These are phyloP conservation scores for Campaea margaritaria DNA, from an alignment of 2,888 invertebrate species.

Conservation along the genomic window DNA sequence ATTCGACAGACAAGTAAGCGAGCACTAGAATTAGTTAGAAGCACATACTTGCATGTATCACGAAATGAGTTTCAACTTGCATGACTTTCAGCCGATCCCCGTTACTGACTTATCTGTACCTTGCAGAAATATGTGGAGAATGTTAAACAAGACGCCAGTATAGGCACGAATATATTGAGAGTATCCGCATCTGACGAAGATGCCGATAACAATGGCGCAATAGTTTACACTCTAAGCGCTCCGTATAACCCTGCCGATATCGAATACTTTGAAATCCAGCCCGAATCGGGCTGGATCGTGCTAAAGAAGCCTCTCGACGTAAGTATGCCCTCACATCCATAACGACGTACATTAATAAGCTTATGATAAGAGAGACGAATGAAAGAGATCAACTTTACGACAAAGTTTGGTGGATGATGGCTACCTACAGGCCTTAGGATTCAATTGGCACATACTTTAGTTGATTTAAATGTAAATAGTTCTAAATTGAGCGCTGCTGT, in stretches of 20 bases:
- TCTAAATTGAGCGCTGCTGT: slow-evolving; percentile 83
- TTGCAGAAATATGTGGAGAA: slow-evolving; percentile 98
- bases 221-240: slow-evolving; percentile 95
- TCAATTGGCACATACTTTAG: slow-evolving; percentile 84
- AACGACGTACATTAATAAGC: slow-evolving; percentile 52
- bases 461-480: slow-evolving; percentile 83
- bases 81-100: slow-evolving; percentile 51
- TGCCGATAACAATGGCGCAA: slow-evolving; percentile 98
- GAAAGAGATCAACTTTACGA: slow-evolving; percentile 80
- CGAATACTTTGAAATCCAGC: slow-evolving; percentile 98
- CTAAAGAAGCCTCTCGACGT: slow-evolving; percentile 97
- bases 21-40: slow-evolving; percentile 36
- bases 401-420: slow-evolving; percentile 85
- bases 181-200: slow-evolving; percentile 99
- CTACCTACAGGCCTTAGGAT: slow-evolving; percentile 85
- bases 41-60: slow-evolving; percentile 61
- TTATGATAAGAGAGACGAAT: slow-evolving; percentile 75
- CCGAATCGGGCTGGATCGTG: slow-evolving; percentile 98
- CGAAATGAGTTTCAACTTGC: slow-evolving; percentile 49
- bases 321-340: slow-evolving; percentile 86
- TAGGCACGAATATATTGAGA: slow-evolving; percentile 96
- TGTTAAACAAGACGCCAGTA: slow-evolving; percentile 98
- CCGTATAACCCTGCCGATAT: slow-evolving; percentile 95
- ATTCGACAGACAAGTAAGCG: slow-evolving; percentile 95
- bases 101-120: slow-evolving; percentile 55